Percentiles rank a stretch among this genome's conserved stretches.
phyloP scores from a whole-genome alignment of 2,113 vertebrate genomes.

The Sapajus apella region DNA sequence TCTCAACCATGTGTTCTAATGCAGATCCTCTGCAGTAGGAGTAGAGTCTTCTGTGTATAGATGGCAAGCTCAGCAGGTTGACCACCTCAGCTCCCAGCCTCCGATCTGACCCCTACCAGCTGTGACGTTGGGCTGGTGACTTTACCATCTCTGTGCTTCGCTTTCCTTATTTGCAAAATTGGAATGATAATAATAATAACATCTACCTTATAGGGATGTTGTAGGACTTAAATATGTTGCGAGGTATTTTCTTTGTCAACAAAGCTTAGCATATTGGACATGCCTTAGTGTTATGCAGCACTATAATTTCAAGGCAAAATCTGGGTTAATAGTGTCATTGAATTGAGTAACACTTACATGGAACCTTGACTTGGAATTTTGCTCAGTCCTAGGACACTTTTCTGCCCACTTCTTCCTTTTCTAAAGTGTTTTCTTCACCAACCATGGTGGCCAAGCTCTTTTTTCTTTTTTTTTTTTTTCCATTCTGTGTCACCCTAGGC shows the following conservation, averaged over 20 bases:
- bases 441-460: too few relatives aligned
- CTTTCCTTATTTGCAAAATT: background rate
- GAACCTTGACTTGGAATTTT: background rate
- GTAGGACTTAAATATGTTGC: background rate
- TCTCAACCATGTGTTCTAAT: background rate
- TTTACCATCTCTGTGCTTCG: background rate
- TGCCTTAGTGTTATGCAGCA: too few relatives aligned
- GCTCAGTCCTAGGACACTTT: background rate
- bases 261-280: background rate
- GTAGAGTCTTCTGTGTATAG: background rate
- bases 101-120: too few relatives aligned
- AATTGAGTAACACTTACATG: background rate
- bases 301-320: background rate
- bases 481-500: background rate
- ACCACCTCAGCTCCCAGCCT: too few relatives aligned
- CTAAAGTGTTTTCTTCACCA: background rate
- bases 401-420: background rate
- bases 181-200: background rate
- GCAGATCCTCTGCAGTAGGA: background rate
- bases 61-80: background rate
- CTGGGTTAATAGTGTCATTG: background rate
- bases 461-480: too few relatives aligned
- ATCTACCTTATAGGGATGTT: background rate
- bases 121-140: fast-evolving
- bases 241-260: background rate